Evolutionary conservation across 2,888 invertebrate genomes (phyloP).

Genomic region (Spicauda simplicius): DNA sequence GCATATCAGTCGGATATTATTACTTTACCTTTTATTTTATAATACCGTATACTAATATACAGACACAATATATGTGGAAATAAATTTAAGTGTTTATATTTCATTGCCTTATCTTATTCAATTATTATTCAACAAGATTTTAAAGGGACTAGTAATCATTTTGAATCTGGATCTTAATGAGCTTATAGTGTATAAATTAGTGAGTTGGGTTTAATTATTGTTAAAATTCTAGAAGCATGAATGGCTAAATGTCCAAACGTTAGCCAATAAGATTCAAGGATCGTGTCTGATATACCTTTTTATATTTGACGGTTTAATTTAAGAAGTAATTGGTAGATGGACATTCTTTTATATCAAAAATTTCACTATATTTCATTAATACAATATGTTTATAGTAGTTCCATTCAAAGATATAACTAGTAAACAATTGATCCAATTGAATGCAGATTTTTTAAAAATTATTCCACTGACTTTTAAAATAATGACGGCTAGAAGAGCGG

Average conservation of each 20-base stretch:
- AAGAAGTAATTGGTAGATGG: not conserved
- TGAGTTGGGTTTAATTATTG: not conserved
- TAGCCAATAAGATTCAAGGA: not conserved
- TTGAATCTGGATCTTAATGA: too few species aligned
- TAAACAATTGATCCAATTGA: too few species aligned
- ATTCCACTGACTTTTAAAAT: too few species aligned
- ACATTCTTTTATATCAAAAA: not conserved
- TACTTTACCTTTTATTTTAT: not conserved
- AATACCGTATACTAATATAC: not conserved
- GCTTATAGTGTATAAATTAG: too few species aligned
- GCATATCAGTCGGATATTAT: not conserved
- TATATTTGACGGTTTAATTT: not conserved
- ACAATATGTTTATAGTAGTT: not conserved
- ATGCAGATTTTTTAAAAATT: too few species aligned
- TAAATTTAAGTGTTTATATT: not conserved
- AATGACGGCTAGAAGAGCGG: too few species aligned
- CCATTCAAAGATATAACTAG: not conserved
- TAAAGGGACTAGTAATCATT: too few species aligned
- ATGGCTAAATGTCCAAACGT: not conserved
- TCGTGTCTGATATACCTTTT: not conserved
- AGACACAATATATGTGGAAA: not conserved
- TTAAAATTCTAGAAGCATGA: not conserved
- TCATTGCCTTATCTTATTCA: not conserved
- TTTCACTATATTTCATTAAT: not conserved
- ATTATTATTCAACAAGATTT: not conserved